A percentile compares a stretch with the other conserved stretches of the same genome.
phyloP scores from a whole-genome alignment of 2,888 invertebrate species.

The Drosophila lutescens region DNA sequence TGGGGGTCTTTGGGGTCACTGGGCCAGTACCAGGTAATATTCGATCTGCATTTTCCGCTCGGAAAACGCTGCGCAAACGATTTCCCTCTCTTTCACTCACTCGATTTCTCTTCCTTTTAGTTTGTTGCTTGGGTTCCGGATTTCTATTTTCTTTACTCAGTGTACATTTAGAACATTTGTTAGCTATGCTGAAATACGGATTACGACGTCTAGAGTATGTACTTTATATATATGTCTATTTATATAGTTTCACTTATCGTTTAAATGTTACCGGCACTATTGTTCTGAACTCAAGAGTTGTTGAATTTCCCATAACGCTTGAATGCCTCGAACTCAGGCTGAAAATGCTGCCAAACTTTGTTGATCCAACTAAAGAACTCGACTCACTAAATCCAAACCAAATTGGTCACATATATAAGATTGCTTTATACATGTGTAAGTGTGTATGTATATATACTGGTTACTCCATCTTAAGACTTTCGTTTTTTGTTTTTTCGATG shows the following conservation, averaged over 20 bases:
- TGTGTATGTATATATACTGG: slow-evolving; percentile 16
- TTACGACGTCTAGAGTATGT: slow-evolving; percentile 65
- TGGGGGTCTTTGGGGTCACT: slow-evolving; percentile 3
- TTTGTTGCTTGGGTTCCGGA: slow-evolving; percentile 41
- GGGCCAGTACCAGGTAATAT: slow-evolving; percentile 22
- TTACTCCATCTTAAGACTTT: slow-evolving; percentile 38
- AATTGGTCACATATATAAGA: slow-evolving; percentile 21
- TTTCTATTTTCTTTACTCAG: slow-evolving; percentile 48
- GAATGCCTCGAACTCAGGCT: slow-evolving; percentile 21
- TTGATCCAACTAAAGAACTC: slow-evolving; percentile 43
- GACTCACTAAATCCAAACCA: slow-evolving; percentile 31
- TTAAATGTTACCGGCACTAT: slow-evolving; percentile 85
- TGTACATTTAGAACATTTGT: slow-evolving; percentile 73
- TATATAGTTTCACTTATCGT: slow-evolving; percentile 65
- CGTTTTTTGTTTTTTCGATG: slow-evolving; percentile 40
- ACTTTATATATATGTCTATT: slow-evolving; percentile 52
- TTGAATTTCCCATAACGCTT: slow-evolving; percentile 49
- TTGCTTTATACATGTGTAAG: slow-evolving; percentile 19
- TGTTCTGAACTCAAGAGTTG: slow-evolving; percentile 80
- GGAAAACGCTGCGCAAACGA: slow-evolving; percentile 37
- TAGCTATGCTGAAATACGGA: slow-evolving; percentile 69
- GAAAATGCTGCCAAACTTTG: slow-evolving; percentile 49
- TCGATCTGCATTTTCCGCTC: slow-evolving; percentile 16
- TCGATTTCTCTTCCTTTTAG: slow-evolving; percentile 20
- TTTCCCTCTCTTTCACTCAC: slow-evolving; percentile 17